Evolutionary conservation across 2,113 vertebrate species (phyloP).

Genomic region (Notechis scutatus): DNA sequence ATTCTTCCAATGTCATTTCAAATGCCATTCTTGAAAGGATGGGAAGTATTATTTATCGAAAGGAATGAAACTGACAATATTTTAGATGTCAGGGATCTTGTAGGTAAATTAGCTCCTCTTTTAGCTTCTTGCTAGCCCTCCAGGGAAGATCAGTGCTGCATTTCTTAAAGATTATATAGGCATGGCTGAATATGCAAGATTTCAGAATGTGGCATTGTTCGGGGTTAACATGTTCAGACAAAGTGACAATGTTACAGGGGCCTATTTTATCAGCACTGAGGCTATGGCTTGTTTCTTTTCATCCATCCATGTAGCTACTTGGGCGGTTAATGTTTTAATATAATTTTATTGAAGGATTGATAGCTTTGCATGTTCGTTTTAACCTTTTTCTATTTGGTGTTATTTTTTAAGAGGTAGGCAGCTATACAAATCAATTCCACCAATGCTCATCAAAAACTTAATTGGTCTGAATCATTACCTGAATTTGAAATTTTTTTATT

Average conservation of each 20-base stretch:
- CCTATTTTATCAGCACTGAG: not conserved
- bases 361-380: not conserved
- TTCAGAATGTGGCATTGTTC: not conserved
- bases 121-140: not conserved
- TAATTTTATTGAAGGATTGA: not conserved
- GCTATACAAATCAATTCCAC: not conserved
- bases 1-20: not conserved
- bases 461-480: not conserved
- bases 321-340: not conserved
- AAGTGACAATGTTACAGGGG: not conserved
- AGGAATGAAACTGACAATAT: not conserved
- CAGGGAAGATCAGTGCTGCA: slow-evolving; percentile 10
- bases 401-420: not conserved
- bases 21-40: slow-evolving; percentile 9
- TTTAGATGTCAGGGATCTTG: not conserved
- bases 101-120: slow-evolving; percentile 37
- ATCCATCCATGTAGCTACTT: slow-evolving; percentile 28
- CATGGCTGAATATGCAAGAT: not conserved
- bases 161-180: slow-evolving; percentile 22
- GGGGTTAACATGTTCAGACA: slow-evolving; percentile 8
- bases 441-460: not conserved
- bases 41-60: not conserved
- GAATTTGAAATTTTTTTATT: not conserved
- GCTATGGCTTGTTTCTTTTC: not conserved
- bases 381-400: not conserved